Conservation (phyloP, 2,888 invertebrate genomes). For the Melanotus villosus region DNA sequence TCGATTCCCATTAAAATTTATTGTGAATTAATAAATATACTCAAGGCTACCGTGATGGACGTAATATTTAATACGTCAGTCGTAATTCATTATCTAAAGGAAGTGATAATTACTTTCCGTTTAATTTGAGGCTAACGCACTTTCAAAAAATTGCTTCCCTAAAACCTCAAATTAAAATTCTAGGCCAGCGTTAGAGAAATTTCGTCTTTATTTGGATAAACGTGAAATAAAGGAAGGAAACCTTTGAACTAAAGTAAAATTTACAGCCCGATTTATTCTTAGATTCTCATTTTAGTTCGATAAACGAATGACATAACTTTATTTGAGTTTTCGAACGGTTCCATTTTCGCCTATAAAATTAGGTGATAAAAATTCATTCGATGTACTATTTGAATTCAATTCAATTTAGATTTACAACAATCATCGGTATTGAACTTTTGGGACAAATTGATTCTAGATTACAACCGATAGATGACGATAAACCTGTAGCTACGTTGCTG, state of each 20-base stretch:
- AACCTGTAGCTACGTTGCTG: constrained; percentile 79
- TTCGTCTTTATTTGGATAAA: too few relatives aligned
- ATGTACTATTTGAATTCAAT: neutral
- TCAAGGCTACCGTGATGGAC: too few relatives aligned
- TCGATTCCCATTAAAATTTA: too few relatives aligned
- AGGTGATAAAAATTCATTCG: too few relatives aligned
- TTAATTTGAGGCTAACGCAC: neutral
- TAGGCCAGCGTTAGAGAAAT: neutral
- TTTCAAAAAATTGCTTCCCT: neutral
- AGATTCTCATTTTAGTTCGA: neutral
- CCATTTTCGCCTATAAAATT: too few relatives aligned
- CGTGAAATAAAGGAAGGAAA: too few relatives aligned
- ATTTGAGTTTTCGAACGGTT: too few relatives aligned
- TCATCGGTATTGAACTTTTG: neutral
- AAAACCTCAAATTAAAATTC: neutral
- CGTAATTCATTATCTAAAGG: neutral
- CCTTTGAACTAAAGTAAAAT: neutral
- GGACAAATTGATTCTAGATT: constrained; percentile 57
- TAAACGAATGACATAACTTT: too few relatives aligned
- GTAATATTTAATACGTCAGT: too few relatives aligned
- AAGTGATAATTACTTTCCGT: constrained; percentile 10
- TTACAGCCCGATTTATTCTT: neutral
- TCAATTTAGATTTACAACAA: neutral
- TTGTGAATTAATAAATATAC: too few relatives aligned
- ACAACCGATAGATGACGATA: constrained; percentile 66